Evolutionary conservation across 2,797 vertebrate species (phyloP).

Genomic region (Pelobates cultripes): DNA sequence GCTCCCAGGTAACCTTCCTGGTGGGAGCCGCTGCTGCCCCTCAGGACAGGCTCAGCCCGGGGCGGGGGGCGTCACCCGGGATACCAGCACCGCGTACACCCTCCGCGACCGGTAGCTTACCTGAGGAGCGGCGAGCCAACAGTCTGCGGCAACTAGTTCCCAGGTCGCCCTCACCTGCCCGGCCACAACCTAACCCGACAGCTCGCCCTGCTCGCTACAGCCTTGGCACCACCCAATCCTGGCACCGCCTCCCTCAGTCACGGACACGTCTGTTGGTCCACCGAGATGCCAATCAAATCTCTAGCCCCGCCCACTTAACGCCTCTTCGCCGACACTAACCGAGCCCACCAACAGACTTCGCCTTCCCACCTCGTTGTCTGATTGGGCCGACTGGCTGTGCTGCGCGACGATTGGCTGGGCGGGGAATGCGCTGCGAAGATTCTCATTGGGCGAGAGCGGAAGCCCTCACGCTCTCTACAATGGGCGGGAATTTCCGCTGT

Average conservation of each 20-base stretch:
- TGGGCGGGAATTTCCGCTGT: slow-evolving; percentile 25
- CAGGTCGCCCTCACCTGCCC: slow-evolving; percentile 51
- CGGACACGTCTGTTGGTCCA: not conserved
- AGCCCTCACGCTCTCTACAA: too few relatives aligned
- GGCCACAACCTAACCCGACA: slow-evolving; percentile 47
- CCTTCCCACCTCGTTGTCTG: too few relatives aligned
- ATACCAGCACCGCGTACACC: not conserved
- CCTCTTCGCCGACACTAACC: too few relatives aligned
- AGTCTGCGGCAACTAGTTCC: slow-evolving; percentile 13
- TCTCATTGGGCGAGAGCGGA: too few relatives aligned
- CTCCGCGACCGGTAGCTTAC: not conserved
- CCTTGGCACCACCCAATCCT: slow-evolving; percentile 30
- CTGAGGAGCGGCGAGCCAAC: slow-evolving; percentile 27
- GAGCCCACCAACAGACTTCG: too few relatives aligned
- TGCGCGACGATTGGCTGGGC: too few relatives aligned
- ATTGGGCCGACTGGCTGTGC: too few relatives aligned
- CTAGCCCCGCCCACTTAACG: not conserved
- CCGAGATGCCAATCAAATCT: not conserved
- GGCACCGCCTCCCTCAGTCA: slow-evolving; percentile 6
- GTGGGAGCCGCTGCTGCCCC: slow-evolving; percentile 15
- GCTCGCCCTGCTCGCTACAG: slow-evolving; percentile 12
- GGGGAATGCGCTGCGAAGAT: too few relatives aligned
- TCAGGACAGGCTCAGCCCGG: too few relatives aligned
- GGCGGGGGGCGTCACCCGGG: too few relatives aligned
- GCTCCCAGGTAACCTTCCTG: not conserved